Base-by-base conservation (phyloP, 2,888 invertebrate genomes). In the Harpagoxenus sublaevis region DNA sequence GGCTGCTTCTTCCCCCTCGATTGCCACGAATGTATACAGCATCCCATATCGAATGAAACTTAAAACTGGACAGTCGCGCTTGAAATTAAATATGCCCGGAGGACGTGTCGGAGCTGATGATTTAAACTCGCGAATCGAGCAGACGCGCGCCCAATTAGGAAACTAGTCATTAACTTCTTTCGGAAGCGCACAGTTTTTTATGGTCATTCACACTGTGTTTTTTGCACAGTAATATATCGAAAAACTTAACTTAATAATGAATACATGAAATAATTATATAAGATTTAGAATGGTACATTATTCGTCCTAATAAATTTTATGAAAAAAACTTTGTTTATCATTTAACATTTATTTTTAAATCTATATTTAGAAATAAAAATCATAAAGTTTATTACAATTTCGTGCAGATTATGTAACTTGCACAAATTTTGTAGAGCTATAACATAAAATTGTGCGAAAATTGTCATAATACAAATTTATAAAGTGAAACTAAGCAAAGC, bases 81-180 rank as follows among this genome's bases (percentile, higher is more conserved):
- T 53, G 12, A 53, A 78, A 10, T 65, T 42, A 60, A 65, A 77
- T 55, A 68, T 55, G 42, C 63, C 39, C 68, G 42, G 28, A 28
- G 78, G 31, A 42, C 42, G n/a, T 55, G 31, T 55, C n/a, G 31
- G 42, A 23, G 51, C 23, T 51, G 39, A 65, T 53, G 51, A 42
- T 78, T 68, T 55, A 66, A 68, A 55, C 12, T 68, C 18, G 31
- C 42, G 3, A 39, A 39, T 39, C 35, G 15, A 51, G 39, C 28
- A 53, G 51, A 75, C 48, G 75, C 48, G 75, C 51, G 9, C 15
- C 66, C 35, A 39, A 66, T 57, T 68, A 73, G 23, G 31, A 39
- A 53, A 77, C 57, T 70, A 70, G 70, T 51, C 31, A 62, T 45
- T 62, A 74, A 62, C 45, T 62, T 74, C 45, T 45, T 60, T 42